phyloP scores from a whole-genome alignment of 2,888 invertebrate species.

The Lampropteryx suffumata region DNA sequence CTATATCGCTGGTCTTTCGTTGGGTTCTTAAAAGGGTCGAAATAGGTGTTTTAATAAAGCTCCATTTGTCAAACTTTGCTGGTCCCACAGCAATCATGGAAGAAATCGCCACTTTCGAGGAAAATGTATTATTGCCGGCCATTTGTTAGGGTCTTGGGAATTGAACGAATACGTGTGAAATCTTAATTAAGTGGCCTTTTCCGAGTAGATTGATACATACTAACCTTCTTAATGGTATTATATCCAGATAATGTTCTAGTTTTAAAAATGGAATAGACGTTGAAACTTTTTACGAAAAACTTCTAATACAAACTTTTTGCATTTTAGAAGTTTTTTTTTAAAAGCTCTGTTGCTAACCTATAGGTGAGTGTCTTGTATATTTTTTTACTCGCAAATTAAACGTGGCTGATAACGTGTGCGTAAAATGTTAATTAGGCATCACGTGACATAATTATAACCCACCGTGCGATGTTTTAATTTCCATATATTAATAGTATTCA shows the following conservation, averaged over 20 bases:
- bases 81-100: constrained; percentile 10
- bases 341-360: too few species aligned
- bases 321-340: too few species aligned
- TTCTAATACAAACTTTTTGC: too few species aligned
- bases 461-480: background rate
- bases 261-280: too few species aligned
- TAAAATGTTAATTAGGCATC: constrained; percentile 15
- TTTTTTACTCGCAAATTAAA: constrained; percentile 13
- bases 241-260: too few species aligned
- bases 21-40: background rate
- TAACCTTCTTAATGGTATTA: too few species aligned
- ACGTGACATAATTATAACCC: constrained; percentile 9
- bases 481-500: too few species aligned
- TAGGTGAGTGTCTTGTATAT: too few species aligned
- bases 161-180: constrained; percentile 8
- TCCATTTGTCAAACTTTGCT: constrained; percentile 15
- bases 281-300: too few species aligned
- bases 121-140: constrained; percentile 15
- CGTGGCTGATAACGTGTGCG: background rate
- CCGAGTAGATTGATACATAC: too few species aligned
- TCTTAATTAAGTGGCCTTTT: constrained; percentile 18
- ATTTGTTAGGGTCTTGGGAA: constrained; percentile 17
- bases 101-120: constrained; percentile 16
- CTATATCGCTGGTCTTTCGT: too few species aligned
- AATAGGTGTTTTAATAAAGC: constrained; percentile 3